Evolutionary conservation across 2,888 invertebrate species (phyloP).

Genomic region (Lysandra bellargus): DNA sequence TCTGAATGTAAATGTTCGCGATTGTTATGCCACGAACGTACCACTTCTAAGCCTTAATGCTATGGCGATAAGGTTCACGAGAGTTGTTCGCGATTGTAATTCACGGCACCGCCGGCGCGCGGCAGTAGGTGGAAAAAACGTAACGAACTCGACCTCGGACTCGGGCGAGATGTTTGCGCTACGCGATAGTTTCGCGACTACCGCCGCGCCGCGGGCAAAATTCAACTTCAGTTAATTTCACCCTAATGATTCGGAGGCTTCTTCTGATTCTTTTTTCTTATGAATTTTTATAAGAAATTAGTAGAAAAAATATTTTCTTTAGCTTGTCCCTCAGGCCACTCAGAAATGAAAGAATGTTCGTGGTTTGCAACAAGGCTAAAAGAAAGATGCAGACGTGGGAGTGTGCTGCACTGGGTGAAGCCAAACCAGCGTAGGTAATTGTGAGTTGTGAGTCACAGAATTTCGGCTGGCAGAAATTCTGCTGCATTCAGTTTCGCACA

Average conservation of each 20-base stretch:
- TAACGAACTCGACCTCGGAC: conserved; percentile 36
- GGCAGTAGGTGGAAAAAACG: conserved; percentile 47
- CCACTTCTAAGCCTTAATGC: neutral
- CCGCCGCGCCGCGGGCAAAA: conserved; percentile 26
- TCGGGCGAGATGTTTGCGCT: conserved; percentile 32
- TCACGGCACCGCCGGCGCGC: conserved; percentile 48
- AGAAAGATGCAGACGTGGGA: too few relatives aligned
- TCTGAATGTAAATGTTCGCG: conserved; percentile 53
- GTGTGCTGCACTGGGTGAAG: too few relatives aligned
- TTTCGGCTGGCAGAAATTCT: too few relatives aligned
- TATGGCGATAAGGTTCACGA: neutral
- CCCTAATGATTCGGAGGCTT: neutral
- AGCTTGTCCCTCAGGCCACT: too few relatives aligned
- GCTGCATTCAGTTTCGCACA: too few relatives aligned
- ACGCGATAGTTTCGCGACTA: conserved; percentile 38
- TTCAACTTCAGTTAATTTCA: conserved; percentile 15
- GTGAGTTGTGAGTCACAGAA: too few relatives aligned
- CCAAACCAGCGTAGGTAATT: too few relatives aligned
- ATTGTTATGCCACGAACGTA: neutral
- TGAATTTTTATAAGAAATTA: neutral
- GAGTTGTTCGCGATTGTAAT: conserved; percentile 53
- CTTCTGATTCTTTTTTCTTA: neutral
- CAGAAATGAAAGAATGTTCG: too few relatives aligned
- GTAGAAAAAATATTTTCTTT: too few relatives aligned
- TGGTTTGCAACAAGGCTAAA: too few relatives aligned